These are phyloP conservation scores for Sparus aurata DNA, from an alignment of 2,797 vertebrate species.

Conservation along the genomic window DNA sequence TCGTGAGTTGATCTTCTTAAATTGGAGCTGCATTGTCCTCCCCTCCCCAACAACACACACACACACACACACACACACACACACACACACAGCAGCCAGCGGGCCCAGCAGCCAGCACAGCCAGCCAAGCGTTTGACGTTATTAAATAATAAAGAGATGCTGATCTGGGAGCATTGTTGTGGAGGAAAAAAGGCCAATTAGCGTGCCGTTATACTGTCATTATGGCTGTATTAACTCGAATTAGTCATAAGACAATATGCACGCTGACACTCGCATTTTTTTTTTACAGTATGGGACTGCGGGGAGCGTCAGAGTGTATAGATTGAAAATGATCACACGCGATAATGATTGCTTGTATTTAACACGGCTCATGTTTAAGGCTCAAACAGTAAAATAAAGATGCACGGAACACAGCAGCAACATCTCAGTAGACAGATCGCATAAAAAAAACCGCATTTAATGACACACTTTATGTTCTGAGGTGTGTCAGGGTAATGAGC, in stretches of 20 bases:
- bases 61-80: no score
- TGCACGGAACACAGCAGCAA: not conserved
- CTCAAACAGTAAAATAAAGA: no score
- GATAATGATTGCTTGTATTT: not conserved
- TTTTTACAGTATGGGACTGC: constrained; percentile 19
- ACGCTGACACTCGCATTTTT: constrained; percentile 64
- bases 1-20: constrained; percentile 77
- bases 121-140: constrained; percentile 95
- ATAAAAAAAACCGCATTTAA: not conserved
- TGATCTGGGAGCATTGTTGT: constrained; percentile 91
- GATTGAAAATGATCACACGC: not conserved
- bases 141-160: constrained; percentile 98
- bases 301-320: not conserved
- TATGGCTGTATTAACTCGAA: constrained; percentile 95
- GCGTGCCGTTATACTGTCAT: constrained; percentile 91
- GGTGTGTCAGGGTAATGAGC: no score
- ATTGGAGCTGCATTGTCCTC: constrained; percentile 90
- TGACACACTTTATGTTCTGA: not conserved
- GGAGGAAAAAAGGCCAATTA: constrained; percentile 93
- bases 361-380: not conserved
- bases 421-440: no score
- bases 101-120: constrained; percentile 89
- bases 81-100: constrained; percentile 79
- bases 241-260: constrained; percentile 92
- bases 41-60: constrained; percentile 78